Percentiles rank a stretch among this genome's conserved stretches.
phyloP scores from a whole-genome alignment of 2,797 vertebrate genomes.

The Pseudochaenichthys georgianus region DNA sequence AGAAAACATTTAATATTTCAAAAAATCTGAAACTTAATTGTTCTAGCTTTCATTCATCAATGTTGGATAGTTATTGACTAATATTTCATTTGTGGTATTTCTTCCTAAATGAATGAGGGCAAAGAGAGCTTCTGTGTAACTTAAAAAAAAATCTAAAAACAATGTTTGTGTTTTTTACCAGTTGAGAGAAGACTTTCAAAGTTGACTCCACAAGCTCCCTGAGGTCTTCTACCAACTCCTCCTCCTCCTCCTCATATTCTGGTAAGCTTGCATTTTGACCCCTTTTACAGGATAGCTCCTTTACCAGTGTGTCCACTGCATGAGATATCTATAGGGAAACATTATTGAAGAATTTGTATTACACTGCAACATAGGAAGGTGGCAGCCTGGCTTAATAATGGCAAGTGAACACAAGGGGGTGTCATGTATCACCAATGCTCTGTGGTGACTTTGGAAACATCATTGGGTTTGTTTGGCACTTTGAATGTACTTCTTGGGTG shows the following conservation, averaged over 20 bases:
- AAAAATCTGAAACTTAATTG: no score
- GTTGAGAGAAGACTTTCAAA: constrained; percentile 54
- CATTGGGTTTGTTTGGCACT: background rate
- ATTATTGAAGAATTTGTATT: background rate
- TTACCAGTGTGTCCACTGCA: constrained; percentile 57
- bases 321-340: constrained; percentile 51
- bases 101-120: no score
- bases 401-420: constrained; percentile 40
- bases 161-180: constrained; percentile 35
- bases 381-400: background rate
- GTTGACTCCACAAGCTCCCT: constrained; percentile 54
- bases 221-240: constrained; percentile 50
- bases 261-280: constrained; percentile 30
- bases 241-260: constrained; percentile 9
- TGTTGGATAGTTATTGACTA: background rate
- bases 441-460: background rate
- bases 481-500: background rate
- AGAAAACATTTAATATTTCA: background rate
- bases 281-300: constrained; percentile 46
- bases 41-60: background rate
- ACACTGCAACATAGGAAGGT: background rate
- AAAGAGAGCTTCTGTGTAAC: background rate
- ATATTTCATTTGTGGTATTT: background rate
- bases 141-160: background rate
- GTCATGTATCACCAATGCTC: constrained; percentile 1